Evolutionary conservation across 2,888 invertebrate species (phyloP).

Genomic region (Ischnus inquisitorius): DNA sequence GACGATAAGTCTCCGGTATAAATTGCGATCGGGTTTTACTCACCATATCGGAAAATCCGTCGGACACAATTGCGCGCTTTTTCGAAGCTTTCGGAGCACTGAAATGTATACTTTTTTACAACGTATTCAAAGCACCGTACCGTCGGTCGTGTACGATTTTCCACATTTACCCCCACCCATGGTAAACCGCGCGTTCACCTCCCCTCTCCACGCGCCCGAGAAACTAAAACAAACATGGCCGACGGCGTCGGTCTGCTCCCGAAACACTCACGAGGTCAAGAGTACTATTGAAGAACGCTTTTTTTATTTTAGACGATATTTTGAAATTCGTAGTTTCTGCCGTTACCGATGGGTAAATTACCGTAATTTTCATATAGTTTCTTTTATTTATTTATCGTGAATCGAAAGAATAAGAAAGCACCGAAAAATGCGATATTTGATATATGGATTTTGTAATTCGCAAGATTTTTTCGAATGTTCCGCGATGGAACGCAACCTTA

Average conservation of each 20-base stretch:
- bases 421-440: too few species aligned
- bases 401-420: neutral
- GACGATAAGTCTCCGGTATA: slow-evolving; percentile 27
- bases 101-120: slow-evolving; percentile 28
- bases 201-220: slow-evolving; percentile 52
- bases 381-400: neutral
- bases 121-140: slow-evolving; percentile 69
- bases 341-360: slow-evolving; percentile 21
- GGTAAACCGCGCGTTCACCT: slow-evolving; percentile 72
- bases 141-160: slow-evolving; percentile 70
- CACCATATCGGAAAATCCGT: slow-evolving; percentile 77
- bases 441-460: too few species aligned
- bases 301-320: neutral
- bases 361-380: neutral
- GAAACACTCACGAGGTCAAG: slow-evolving; percentile 57
- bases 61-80: slow-evolving; percentile 34
- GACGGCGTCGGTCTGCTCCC: slow-evolving; percentile 78
- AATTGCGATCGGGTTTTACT: slow-evolving; percentile 66
- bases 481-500: too few species aligned
- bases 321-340: neutral
- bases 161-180: slow-evolving; percentile 64
- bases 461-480: neutral
- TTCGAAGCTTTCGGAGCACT: slow-evolving; percentile 36
- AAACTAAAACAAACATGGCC: slow-evolving; percentile 84
- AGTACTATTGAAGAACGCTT: neutral